phyloP scores from a whole-genome alignment of 2,888 invertebrate genomes.

The Agonopterix arenella region DNA sequence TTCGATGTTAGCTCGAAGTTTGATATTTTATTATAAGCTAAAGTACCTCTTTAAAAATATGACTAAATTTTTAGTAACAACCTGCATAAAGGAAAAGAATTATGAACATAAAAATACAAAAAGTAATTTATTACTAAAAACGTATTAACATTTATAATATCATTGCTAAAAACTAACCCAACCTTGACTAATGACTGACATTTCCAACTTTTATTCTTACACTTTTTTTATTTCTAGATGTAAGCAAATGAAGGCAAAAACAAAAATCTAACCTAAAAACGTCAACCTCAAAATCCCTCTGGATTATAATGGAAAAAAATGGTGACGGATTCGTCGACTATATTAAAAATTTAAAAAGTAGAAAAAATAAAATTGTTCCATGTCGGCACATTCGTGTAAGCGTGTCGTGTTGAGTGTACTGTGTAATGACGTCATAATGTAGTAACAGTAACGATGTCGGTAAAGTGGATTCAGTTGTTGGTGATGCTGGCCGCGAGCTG shows the following conservation, averaged over 20 bases:
- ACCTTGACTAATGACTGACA: no score
- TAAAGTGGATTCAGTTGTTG: slow-evolving; percentile 58
- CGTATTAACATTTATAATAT: no score
- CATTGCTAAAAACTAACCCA: no score
- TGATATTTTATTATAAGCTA: no score
- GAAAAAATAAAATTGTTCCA: slow-evolving; percentile 1
- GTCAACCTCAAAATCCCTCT: slow-evolving; percentile 4
- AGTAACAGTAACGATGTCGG: slow-evolving; percentile 48
- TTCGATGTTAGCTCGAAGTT: no score
- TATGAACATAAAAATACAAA: no score
- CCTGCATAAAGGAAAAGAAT: no score
- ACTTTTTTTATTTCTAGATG: no score
- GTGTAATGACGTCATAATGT: slow-evolving; percentile 34
- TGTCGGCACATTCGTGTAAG: slow-evolving; percentile 1
- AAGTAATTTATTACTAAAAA: no score
- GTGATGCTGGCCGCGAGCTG: slow-evolving; percentile 65
- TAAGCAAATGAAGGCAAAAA: neutral
- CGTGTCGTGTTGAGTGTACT: slow-evolving; percentile 14
- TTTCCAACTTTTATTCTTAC: no score
- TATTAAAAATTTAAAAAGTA: slow-evolving; percentile 9
- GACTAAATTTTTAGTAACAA: no score
- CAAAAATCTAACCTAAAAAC: slow-evolving; percentile 7
- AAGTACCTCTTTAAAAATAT: no score
- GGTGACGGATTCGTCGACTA: slow-evolving; percentile 8
- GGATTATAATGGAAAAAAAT: slow-evolving; percentile 12